Conservation (phyloP, 2,888 invertebrate genomes). For the Epinotia ramella region DNA sequence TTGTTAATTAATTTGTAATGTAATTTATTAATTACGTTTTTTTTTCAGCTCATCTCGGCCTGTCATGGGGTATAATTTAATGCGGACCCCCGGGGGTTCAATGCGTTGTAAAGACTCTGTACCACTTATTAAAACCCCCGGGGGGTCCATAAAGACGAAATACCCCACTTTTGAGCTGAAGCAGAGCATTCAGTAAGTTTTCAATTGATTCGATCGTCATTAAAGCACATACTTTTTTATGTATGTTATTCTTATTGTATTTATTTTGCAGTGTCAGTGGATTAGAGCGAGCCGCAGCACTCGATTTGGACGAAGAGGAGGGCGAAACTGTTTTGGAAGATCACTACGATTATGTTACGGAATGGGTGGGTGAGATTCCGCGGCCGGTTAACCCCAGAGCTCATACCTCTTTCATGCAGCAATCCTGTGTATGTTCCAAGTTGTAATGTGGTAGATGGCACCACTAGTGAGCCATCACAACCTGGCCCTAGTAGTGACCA, state of each 20-base stretch:
- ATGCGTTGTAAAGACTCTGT: too few species aligned
- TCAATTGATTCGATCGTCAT: not conserved
- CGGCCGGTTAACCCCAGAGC: not conserved
- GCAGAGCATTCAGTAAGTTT: not conserved
- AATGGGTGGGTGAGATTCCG: constrained; percentile 19
- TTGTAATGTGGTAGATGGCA: not conserved
- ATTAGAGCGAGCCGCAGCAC: not conserved
- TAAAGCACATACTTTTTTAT: not conserved
- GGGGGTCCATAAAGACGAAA: too few species aligned
- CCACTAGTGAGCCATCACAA: not conserved
- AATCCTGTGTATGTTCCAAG: not conserved
- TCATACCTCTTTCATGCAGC: not conserved
- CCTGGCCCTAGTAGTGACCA: not conserved
- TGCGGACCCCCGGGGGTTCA: too few species aligned
- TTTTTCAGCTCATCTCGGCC: not conserved
- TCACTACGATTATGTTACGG: constrained; percentile 6
- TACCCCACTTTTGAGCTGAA: not conserved
- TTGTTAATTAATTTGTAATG: too few species aligned
- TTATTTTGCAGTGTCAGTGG: not conserved
- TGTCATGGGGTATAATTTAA: too few species aligned
- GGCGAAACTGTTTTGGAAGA: not conserved
- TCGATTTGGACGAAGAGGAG: not conserved
- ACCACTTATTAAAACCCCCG: too few species aligned
- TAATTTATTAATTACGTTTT: not conserved
- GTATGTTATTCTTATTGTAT: not conserved